Evolutionary conservation across 1,140 invertebrate genomes (phyloP).

Genomic region (Drosophila punjabiensis): DNA sequence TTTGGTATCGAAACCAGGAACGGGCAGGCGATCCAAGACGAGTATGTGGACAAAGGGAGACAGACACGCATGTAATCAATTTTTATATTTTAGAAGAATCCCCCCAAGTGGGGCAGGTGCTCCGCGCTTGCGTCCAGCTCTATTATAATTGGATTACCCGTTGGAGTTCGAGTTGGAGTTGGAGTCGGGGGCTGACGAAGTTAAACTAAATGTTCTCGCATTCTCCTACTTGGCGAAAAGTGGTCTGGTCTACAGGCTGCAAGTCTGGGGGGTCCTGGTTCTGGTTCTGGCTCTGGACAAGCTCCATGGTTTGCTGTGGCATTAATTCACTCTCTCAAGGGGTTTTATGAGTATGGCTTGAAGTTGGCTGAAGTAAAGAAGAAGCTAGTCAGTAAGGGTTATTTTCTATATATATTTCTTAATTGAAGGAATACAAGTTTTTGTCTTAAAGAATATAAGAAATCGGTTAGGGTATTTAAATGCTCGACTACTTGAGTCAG

Average conservation of each 20-base stretch:
- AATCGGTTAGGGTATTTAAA: slow-evolving; percentile 30
- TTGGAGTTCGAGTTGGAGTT: slow-evolving; percentile 75
- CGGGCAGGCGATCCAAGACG: slow-evolving; percentile 1
- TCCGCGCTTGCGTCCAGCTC: slow-evolving; percentile 35
- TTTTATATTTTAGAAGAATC: slow-evolving; percentile 77
- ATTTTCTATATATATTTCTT: neutral
- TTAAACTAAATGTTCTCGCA: slow-evolving; percentile 61
- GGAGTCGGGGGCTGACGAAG: slow-evolving; percentile 69
- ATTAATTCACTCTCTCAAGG: slow-evolving; percentile 8
- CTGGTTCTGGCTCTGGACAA: slow-evolving; percentile 10
- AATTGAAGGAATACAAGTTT: neutral
- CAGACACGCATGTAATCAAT: slow-evolving; percentile 78
- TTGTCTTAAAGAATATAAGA: no score
- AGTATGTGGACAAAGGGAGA: slow-evolving; percentile 25
- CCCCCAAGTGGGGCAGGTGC: slow-evolving; percentile 64
- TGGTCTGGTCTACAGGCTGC: slow-evolving; percentile 36
- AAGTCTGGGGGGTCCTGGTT: slow-evolving; percentile 28
- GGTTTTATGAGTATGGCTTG: neutral
- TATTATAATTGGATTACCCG: slow-evolving; percentile 86
- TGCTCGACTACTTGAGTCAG: neutral
- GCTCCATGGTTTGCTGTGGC: neutral
- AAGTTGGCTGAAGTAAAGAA: neutral
- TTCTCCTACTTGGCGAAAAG: slow-evolving; percentile 40
- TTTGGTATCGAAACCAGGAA: slow-evolving; percentile 3
- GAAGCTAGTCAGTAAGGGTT: neutral